phyloP scores from a whole-genome alignment of 2,797 vertebrate species.

The Masticophis lateralis region DNA sequence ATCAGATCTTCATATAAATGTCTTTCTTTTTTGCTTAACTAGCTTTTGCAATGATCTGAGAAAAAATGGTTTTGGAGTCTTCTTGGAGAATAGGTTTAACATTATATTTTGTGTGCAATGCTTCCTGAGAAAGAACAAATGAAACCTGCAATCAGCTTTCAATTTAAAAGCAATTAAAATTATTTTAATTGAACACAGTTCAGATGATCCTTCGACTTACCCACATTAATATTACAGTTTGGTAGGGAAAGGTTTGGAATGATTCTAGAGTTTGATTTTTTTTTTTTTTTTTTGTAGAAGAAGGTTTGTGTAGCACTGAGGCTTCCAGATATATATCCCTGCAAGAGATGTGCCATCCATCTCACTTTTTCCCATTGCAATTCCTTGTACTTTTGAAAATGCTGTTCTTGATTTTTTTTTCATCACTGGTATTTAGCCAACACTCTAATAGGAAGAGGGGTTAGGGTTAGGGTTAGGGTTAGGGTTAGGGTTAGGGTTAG shows the following conservation, averaged over 20 bases:
- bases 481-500: no score
- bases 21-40: background rate
- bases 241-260: background rate
- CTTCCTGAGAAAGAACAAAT: background rate
- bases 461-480: no score
- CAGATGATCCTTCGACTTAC: background rate
- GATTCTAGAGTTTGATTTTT: background rate
- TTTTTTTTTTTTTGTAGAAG: background rate
- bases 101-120: background rate
- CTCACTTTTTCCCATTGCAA: background rate
- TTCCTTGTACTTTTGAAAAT: no score
- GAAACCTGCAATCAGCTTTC: background rate
- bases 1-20: slow-evolving; percentile 23
- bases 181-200: background rate
- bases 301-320: background rate
- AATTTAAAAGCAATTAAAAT: background rate
- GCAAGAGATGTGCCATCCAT: background rate
- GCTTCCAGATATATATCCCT: no score
- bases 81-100: background rate
- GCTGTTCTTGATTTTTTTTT: background rate
- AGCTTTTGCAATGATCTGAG: slow-evolving; percentile 10
- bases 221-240: background rate
- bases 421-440: background rate
- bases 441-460: background rate
- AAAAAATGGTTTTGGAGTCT: background rate